These are phyloP conservation scores for Papilio helenus DNA, from an alignment of 1,140 invertebrate genomes.

Conservation along the genomic window DNA sequence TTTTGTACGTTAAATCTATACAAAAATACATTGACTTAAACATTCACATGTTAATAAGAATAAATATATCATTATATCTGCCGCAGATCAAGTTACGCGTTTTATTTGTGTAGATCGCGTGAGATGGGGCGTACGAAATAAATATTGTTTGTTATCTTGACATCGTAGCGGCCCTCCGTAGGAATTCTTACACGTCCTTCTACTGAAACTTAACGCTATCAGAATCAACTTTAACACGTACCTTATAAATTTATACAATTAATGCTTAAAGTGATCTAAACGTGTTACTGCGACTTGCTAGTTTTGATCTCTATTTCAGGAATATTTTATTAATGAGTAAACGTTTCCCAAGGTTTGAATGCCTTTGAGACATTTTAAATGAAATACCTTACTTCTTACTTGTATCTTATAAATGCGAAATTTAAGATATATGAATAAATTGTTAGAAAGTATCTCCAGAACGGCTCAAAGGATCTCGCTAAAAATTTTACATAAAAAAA, in stretches of 20 bases:
- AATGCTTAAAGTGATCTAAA: constrained; percentile 27
- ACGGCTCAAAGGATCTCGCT: too few species aligned
- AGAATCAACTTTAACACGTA: constrained; percentile 57
- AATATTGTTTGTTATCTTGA: constrained; percentile 78
- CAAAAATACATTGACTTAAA: background rate
- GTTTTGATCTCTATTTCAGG: background rate
- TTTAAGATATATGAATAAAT: too few species aligned
- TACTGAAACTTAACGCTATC: constrained; percentile 66
- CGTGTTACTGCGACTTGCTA: background rate
- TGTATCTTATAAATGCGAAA: too few species aligned
- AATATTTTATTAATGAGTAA: background rate
- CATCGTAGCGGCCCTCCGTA: constrained; percentile 58
- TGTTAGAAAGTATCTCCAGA: too few species aligned
- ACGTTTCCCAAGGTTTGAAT: background rate
- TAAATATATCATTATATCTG: constrained; percentile 15
- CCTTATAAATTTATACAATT: constrained; percentile 40
- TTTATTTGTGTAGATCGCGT: constrained; percentile 80
- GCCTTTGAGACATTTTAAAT: background rate
- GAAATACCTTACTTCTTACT: too few species aligned
- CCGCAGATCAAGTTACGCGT: constrained; percentile 63
- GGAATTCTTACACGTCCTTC: constrained; percentile 75
- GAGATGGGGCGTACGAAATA: constrained; percentile 66
- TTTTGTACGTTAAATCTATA: too few species aligned
- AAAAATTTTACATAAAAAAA: too few species aligned
- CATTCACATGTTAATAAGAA: constrained; percentile 11